Base-by-base conservation (phyloP, 1,140 invertebrate genomes). In the Camponotus vicinus region DNA sequence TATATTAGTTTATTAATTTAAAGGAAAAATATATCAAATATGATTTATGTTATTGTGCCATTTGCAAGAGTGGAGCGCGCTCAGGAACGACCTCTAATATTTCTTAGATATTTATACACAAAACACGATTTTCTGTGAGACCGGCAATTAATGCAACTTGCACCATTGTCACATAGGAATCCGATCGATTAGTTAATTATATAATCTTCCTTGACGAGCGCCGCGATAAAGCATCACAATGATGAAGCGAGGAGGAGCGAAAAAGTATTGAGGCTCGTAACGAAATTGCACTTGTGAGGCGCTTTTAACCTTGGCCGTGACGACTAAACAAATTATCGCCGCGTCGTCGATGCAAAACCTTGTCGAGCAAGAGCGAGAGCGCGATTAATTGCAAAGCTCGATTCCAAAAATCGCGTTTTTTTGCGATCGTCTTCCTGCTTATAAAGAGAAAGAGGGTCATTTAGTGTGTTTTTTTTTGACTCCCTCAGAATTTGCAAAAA, bases 261-360 rank as follows among this genome's bases (percentile, higher is more conserved):
- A 75, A 87, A 75, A 32, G 75, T 57, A 21, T 85, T 61, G 21
- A 49, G 37, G 13, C 18, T 18, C 57, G 70, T 89, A 73, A 82
- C 69, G 40, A 88, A 85, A 77, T 79, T 71, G 86, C 89, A 91
- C 87, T 92, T 90, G 92, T 82, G 73, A 90, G 89, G 90, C 86
- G 76, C 86, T 91, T 67, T 86, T 91, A 88, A 71, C 92, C 92
- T 93, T 93, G 92, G 78, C 91, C 88, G 66, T 92, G 87, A 78
- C 76, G 71, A 66, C 85, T 90, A 88, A 86, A 89, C 75, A 91
- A 93, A 92, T 92, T 90, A 91, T 27, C 27, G 61, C 69, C 45
- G 55, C 78, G 69, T 73, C 85, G 59, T 71, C 27, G 57, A 73
- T 85, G 76, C 49, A 77, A 78, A 61, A 37, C 61, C 45, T 27